These are phyloP conservation scores for Thymelicus lineola DNA, from an alignment of 2,888 invertebrate species.

Conservation along the genomic window DNA sequence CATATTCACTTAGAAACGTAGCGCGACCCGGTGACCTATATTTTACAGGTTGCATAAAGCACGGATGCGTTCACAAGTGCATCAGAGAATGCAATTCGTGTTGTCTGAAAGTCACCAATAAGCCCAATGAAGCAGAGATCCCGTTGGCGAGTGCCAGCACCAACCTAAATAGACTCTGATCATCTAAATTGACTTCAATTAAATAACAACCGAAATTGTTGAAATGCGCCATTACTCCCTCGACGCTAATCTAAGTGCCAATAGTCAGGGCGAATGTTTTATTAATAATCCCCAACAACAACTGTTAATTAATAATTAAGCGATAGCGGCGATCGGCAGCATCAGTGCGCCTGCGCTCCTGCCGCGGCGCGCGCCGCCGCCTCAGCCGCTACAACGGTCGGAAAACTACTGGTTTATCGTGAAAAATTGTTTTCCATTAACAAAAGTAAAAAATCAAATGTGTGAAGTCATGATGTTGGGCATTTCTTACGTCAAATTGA, in stretches of 20 bases:
- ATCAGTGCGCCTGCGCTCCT: slow-evolving; percentile 63
- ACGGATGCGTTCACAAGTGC: slow-evolving; percentile 79
- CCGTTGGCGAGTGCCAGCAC: slow-evolving; percentile 83
- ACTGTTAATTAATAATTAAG: slow-evolving; percentile 83
- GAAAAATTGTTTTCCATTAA: not conserved
- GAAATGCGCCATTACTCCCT: slow-evolving; percentile 85
- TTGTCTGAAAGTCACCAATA: slow-evolving; percentile 85
- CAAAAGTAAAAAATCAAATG: not conserved
- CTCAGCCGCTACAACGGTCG: not conserved
- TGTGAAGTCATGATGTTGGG: not conserved
- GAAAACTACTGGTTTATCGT: not conserved
- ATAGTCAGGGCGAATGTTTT: slow-evolving; percentile 84
- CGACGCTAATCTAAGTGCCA: slow-evolving; percentile 84
- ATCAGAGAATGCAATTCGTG: slow-evolving; percentile 84
- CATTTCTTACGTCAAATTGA: not conserved
- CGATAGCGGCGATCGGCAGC: slow-evolving; percentile 64
- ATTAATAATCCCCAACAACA: slow-evolving; percentile 80
- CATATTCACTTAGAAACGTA: slow-evolving; percentile 8
- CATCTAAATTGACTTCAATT: slow-evolving; percentile 86
- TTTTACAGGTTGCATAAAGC: slow-evolving; percentile 54
- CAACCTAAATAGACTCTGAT: slow-evolving; percentile 86
- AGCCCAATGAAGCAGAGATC: slow-evolving; percentile 85
- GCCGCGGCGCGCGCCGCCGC: slow-evolving; percentile 44
- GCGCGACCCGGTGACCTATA: slow-evolving; percentile 55
- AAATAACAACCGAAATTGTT: slow-evolving; percentile 86